These are phyloP conservation scores for Acrossocheilus wenchowensis DNA, from an alignment of 2,797 vertebrate genomes.

Conservation along the genomic window DNA sequence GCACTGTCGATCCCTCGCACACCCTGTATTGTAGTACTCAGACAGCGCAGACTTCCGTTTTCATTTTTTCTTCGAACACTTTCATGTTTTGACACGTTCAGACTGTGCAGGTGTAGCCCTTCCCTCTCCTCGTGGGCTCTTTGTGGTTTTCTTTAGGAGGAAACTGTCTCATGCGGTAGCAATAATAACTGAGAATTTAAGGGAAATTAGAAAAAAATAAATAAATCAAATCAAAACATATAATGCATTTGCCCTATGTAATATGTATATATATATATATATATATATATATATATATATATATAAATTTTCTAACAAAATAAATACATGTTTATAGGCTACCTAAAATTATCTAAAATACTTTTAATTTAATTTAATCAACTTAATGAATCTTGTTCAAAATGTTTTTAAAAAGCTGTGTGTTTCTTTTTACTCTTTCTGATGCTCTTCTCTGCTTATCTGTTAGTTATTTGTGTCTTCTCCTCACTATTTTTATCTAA, in stretches of 20 bases:
- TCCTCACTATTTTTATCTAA: conserved; percentile 81
- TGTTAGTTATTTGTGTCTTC: conserved; percentile 44
- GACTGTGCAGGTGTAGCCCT: conserved; percentile 28
- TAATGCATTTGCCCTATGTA: neutral
- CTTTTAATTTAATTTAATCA: neutral
- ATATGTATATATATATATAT: neutral
- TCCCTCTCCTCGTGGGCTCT: conserved; percentile 31
- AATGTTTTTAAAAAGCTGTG: neutral
- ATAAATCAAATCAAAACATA: neutral
- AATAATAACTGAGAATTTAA: neutral
- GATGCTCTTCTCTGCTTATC: neutral
- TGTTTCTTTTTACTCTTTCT: neutral
- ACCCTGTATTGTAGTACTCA: neutral
- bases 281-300: too few relatives aligned
- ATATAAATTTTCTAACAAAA: neutral
- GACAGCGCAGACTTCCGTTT: neutral
- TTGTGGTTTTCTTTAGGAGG: conserved; percentile 8
- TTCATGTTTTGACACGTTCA: conserved; percentile 38
- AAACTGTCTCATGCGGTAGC: neutral
- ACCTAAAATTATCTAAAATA: neutral
- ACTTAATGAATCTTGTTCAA: neutral
- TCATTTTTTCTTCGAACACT: neutral
- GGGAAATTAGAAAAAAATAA: neutral
- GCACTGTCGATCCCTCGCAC: neutral
- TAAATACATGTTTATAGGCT: neutral